A percentile compares a stretch with the other conserved stretches of the same genome.
phyloP scores from a whole-genome alignment of 2,888 invertebrate species.

The Synergus umbraculus region DNA sequence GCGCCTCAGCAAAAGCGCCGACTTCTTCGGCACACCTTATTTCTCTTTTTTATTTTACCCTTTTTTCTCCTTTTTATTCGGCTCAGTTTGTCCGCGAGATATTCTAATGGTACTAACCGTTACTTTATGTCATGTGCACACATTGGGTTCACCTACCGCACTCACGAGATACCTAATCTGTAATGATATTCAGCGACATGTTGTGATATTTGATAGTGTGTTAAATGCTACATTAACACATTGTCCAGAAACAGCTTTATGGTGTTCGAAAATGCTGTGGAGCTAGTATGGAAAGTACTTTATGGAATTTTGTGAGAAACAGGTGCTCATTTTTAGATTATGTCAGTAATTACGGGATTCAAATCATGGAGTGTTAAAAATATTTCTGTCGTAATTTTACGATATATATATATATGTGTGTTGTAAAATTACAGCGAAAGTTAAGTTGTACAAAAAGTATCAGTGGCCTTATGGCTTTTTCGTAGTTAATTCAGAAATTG shows the following conservation, averaged over 20 bases:
- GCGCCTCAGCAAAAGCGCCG: conserved; percentile 73
- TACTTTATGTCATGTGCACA: conserved; percentile 54
- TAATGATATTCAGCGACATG: conserved; percentile 37
- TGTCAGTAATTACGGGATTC: no score
- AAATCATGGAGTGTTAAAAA: no score
- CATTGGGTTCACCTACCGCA: conserved; percentile 37
- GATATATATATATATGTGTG: no score
- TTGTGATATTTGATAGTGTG: conserved; percentile 25
- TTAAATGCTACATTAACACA: conserved; percentile 24
- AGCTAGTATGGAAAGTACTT: background rate
- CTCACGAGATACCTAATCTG: conserved; percentile 33
- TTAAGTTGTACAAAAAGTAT: no score
- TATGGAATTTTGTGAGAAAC: background rate
- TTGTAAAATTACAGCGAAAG: no score
- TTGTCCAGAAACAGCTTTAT: conserved; percentile 15
- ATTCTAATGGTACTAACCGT: conserved; percentile 69
- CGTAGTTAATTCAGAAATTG: no score
- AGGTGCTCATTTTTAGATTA: background rate
- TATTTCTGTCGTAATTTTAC: no score
- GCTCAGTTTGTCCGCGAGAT: conserved; percentile 59
- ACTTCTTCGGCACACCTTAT: conserved; percentile 58
- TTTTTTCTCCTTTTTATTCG: conserved; percentile 50
- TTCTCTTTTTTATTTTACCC: conserved; percentile 44
- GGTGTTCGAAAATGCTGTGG: background rate
- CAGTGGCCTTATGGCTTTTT: no score